Base-by-base conservation (phyloP, 2,888 invertebrate genomes). In the Dryadula phaetusa region DNA sequence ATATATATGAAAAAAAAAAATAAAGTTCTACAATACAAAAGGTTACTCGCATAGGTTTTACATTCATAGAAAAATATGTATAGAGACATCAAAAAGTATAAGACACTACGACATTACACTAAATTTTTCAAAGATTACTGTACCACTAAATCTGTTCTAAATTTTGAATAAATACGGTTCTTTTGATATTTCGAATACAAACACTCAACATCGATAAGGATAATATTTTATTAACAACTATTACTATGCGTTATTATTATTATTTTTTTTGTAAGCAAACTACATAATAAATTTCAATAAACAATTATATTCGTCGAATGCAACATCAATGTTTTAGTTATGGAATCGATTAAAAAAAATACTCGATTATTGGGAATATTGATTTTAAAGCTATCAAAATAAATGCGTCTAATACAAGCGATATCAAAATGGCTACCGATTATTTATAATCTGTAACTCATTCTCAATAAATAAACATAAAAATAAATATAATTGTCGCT, bases 81-180 rank as follows among this genome's bases (percentile, higher is more conserved):
- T 73, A 79, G 76, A 72, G 65, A 83, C 83, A 83, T 84, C 83
- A 82, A 86, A 86, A 86, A 86, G 82, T 82, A 80, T 84, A 86
- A 73, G 82, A 83, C 74, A 83, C 74, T 70, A 69, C 74, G 75
- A 75, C 70, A 66, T 70, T 76, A 75, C 69, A 68, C 66, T 66
- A 73, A 67, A 73, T 42, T 32, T 64, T 62, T 68, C 60, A 65
- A 63, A 66, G 66, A 60, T 66, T 64, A 70, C 53, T 49, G 37
- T 46, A 62, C 28, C 18, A 0, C 16, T 58, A 58, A 25, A 58
- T 40, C 28, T 60, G 58, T 18, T 44, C 18, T 56, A 56, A 56
- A 37, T 52, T 65, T 58, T 37, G 56, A 62, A 54, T 64, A 67
- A 58, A 68, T 66, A 65, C 52, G 53, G 22, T 28, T 37, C 56